Percentiles rank a stretch among this genome's conserved stretches.
Conservation (phyloP, 2,797 vertebrate genomes). For the Aselliscus stoliczkanus region DNA sequence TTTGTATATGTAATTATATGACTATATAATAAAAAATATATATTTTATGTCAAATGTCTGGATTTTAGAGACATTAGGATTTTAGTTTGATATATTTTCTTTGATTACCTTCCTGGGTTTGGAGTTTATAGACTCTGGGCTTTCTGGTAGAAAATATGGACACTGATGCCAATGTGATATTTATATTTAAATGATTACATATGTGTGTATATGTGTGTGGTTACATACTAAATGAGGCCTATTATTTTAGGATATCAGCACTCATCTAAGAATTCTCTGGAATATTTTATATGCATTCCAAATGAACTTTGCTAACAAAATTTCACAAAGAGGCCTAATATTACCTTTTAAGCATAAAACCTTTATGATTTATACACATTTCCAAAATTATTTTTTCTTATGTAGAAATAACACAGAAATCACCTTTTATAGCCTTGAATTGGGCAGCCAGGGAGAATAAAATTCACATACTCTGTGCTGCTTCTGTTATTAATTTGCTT, state of each 20-base stretch:
- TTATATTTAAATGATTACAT: constrained; percentile 5
- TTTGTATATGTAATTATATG: neutral
- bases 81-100: neutral
- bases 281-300: neutral
- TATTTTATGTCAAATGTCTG: constrained; percentile 17
- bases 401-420: neutral
- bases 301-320: constrained; percentile 23
- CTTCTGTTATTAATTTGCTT: constrained; percentile 48
- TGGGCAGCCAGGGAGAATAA: neutral
- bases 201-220: neutral
- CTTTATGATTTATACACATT: neutral
- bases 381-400: neutral
- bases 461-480: neutral
- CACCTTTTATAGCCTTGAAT: neutral
- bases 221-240: neutral
- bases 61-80: neutral
- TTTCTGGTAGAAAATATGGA: constrained; percentile 15
- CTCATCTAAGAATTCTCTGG: neutral
- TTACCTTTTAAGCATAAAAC: constrained; percentile 13
- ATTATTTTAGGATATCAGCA: neutral
- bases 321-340: neutral
- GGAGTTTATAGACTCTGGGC: neutral
- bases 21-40: neutral
- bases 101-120: neutral
- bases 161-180: neutral